A percentile compares a stretch with the other conserved stretches of the same genome.
Conservation (phyloP, 2,113 vertebrate genomes). For the Aldabrachelys gigantea region DNA sequence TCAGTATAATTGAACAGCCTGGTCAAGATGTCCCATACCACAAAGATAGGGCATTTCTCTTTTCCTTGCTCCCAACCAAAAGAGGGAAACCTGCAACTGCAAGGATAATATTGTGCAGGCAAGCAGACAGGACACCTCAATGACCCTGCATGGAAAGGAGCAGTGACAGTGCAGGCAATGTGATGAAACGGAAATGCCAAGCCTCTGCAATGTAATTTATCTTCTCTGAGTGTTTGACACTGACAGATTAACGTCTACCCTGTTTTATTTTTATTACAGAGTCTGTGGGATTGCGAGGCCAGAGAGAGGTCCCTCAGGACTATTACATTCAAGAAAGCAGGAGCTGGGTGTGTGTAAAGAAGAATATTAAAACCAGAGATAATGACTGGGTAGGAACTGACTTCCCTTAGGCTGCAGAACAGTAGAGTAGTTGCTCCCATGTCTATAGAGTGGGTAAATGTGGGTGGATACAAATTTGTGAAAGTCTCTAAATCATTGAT, state of each 20-base stretch:
- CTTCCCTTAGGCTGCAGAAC: slow-evolving; percentile 1
- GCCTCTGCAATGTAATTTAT: slow-evolving; percentile 50
- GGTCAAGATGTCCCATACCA: fast-evolving
- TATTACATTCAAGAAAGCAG: slow-evolving; percentile 14
- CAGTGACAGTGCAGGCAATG: slow-evolving; percentile 38
- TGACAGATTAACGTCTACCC: slow-evolving; percentile 67
- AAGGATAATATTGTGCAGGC: slow-evolving; percentile 71
- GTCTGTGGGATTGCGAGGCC: slow-evolving; percentile 10
- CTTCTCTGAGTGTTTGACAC: slow-evolving; percentile 45
- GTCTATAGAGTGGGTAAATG: not conserved
- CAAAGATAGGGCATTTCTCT: not conserved
- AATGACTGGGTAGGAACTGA: not conserved
- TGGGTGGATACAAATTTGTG: not conserved
- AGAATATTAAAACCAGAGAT: slow-evolving; percentile 16
- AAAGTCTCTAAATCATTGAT: not conserved
- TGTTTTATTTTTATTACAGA: slow-evolving; percentile 53
- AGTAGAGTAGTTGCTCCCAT: not conserved
- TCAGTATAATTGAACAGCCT: not conserved
- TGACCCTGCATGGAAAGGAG: slow-evolving; percentile 23
- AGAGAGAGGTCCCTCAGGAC: slow-evolving; percentile 23
- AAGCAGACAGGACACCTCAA: slow-evolving; percentile 37
- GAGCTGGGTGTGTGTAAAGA: not conserved
- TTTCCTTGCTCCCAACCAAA: not conserved
- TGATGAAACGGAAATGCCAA: slow-evolving; percentile 62
- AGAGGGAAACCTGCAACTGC: not conserved